A percentile compares a stretch with the other conserved stretches of the same genome.
Conservation (phyloP, 2,888 invertebrate species). For the Hecatera dysodea region DNA sequence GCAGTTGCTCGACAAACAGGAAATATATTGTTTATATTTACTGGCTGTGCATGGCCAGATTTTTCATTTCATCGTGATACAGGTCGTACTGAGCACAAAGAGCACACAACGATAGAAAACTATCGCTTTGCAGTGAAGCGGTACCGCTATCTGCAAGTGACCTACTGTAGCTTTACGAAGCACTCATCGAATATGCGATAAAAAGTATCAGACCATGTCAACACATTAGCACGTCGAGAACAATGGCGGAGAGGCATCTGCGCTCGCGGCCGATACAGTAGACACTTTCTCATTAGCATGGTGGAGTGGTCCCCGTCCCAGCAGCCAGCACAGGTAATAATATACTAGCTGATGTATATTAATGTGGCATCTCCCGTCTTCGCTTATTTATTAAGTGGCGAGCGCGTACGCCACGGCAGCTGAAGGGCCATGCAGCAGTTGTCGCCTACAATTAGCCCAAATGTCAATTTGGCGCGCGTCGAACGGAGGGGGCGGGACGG, state of each 20-base stretch:
- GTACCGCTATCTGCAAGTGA: background rate
- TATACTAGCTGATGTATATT: slow-evolving; percentile 6
- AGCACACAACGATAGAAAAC: background rate
- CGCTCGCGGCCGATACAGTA: background rate
- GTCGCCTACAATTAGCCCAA: slow-evolving; percentile 14
- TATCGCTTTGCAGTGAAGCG: background rate
- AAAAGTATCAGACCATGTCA: background rate
- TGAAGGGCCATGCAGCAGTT: background rate
- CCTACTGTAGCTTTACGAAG: background rate
- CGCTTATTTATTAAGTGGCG: background rate
- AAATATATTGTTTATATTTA: background rate
- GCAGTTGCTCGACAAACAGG: no score
- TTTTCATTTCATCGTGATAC: background rate
- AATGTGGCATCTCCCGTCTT: background rate
- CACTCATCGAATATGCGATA: background rate
- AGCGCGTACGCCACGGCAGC: slow-evolving; percentile 3
- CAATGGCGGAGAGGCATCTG: slow-evolving; percentile 19
- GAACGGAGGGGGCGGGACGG: background rate
- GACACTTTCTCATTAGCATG: slow-evolving; percentile 20
- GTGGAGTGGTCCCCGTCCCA: background rate
- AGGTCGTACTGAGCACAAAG: background rate
- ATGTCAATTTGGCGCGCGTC: background rate
- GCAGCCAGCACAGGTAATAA: background rate
- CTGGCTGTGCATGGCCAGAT: background rate
- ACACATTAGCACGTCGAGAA: slow-evolving; percentile 8